phyloP scores from a whole-genome alignment of 2,797 vertebrate species.

The Sebastes cheni region DNA sequence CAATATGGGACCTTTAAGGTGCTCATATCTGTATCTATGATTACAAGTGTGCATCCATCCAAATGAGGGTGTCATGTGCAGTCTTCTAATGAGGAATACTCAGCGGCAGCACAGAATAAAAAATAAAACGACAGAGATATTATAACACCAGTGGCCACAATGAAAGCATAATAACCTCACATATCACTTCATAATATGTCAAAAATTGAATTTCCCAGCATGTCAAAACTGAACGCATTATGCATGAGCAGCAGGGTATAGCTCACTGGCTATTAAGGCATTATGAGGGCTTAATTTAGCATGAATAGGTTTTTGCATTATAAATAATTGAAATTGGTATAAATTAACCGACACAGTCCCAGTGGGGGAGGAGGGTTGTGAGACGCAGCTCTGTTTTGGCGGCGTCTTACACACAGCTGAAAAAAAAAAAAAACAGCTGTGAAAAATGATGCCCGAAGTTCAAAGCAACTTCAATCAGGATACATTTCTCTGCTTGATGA shows the following conservation, averaged over 20 bases:
- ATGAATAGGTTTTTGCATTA: conserved; percentile 66
- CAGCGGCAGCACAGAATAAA: not conserved
- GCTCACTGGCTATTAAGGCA: conserved; percentile 68
- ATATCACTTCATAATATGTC: conserved; percentile 32
- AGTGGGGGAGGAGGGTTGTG: conserved; percentile 28
- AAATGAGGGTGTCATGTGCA: conserved; percentile 12
- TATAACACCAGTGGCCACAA: not conserved
- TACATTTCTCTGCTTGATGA: conserved; percentile 85
- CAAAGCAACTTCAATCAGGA: conserved; percentile 87
- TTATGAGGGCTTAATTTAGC: conserved; percentile 76
- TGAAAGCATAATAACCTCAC: conserved; percentile 27
- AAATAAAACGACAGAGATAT: conserved; percentile 8
- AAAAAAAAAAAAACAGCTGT: conserved; percentile 62
- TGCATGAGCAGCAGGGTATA: conserved; percentile 44
- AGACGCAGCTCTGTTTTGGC: conserved; percentile 56
- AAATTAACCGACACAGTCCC: conserved; percentile 71
- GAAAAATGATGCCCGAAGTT: conserved; percentile 84
- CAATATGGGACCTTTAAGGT: not conserved
- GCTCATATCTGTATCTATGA: not conserved
- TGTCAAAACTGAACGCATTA: conserved; percentile 45
- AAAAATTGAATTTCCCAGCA: conserved; percentile 23
- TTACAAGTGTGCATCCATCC: conserved; percentile 1
- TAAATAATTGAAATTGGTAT: conserved; percentile 81
- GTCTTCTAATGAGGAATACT: conserved; percentile 6
- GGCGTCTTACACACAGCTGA: conserved; percentile 53